These are phyloP conservation scores for Hafferia zeledoni DNA, from an alignment of 2,797 vertebrate species.

Conservation along the genomic window DNA sequence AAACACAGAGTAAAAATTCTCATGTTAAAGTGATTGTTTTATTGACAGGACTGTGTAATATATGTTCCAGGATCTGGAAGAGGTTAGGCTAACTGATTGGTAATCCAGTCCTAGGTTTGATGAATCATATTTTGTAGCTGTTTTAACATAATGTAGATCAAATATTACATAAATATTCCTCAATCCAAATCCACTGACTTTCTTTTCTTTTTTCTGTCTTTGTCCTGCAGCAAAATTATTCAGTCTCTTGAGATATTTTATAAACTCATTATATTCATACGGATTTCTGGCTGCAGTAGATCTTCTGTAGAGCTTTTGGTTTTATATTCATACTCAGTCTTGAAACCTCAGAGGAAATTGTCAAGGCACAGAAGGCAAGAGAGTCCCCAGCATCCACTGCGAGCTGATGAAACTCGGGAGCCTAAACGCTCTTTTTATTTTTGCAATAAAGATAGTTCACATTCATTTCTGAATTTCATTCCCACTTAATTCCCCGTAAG, in stretches of 20 bases:
- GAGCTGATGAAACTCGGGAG: background rate
- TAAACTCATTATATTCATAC: background rate
- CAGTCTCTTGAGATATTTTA: background rate
- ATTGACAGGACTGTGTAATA: background rate
- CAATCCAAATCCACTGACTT: background rate
- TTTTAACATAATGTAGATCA: background rate
- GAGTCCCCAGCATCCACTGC: background rate
- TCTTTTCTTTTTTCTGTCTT: background rate
- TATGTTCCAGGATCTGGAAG: background rate
- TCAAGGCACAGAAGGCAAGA: background rate
- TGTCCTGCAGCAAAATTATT: slow-evolving; percentile 19
- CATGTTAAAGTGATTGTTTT: background rate
- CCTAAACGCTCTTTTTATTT: background rate
- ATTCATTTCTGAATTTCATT: background rate
- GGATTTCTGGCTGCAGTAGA: background rate
- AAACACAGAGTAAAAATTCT: background rate
- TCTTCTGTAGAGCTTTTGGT: background rate
- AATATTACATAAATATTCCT: background rate
- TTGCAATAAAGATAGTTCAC: background rate
- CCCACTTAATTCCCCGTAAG: background rate
- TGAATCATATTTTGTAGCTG: background rate
- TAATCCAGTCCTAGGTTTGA: background rate
- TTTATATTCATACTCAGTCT: background rate
- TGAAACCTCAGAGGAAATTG: slow-evolving; percentile 5
- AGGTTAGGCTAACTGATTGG: background rate